These are phyloP conservation scores for Colistium nudipinnis DNA, from an alignment of 2,113 vertebrate genomes.

Conservation along the genomic window DNA sequence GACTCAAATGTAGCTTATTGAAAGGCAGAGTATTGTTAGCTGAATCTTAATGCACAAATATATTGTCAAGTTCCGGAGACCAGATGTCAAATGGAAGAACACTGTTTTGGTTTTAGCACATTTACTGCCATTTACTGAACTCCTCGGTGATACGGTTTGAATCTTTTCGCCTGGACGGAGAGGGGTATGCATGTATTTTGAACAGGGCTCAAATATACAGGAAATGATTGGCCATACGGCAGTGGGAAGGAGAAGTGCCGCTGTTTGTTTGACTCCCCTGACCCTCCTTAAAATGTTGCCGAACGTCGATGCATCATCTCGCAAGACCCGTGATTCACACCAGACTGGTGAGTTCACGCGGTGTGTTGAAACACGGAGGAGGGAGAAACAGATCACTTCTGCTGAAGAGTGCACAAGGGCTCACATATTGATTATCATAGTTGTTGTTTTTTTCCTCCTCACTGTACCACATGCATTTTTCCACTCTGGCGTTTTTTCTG, in stretches of 20 bases:
- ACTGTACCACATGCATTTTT: not conserved
- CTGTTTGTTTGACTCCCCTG: slow-evolving; percentile 33
- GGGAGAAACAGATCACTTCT: not conserved
- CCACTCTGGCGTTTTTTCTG: not conserved
- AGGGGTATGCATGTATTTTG: not conserved
- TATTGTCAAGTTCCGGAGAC: slow-evolving; percentile 24
- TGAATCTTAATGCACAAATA: slow-evolving; percentile 28
- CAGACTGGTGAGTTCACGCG: not conserved
- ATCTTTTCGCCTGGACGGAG: not conserved
- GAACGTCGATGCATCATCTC: slow-evolving; percentile 32
- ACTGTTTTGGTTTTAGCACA: no score
- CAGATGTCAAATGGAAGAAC: no score
- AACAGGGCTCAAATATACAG: slow-evolving; percentile 39
- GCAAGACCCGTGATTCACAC: slow-evolving; percentile 54
- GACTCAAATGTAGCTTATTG: slow-evolving; percentile 26
- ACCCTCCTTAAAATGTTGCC: slow-evolving; percentile 13
- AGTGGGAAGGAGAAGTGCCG: slow-evolving; percentile 14
- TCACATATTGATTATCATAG: not conserved
- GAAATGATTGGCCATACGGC: slow-evolving; percentile 64
- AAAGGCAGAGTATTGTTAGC: slow-evolving; percentile 16
- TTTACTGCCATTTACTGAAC: no score
- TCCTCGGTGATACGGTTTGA: slow-evolving; percentile 17
- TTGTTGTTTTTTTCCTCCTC: not conserved
- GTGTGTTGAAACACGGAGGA: slow-evolving; percentile 21
- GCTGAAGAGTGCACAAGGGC: not conserved